phyloP scores from a whole-genome alignment of 1,140 invertebrate genomes.

The Coelopa frigida region DNA sequence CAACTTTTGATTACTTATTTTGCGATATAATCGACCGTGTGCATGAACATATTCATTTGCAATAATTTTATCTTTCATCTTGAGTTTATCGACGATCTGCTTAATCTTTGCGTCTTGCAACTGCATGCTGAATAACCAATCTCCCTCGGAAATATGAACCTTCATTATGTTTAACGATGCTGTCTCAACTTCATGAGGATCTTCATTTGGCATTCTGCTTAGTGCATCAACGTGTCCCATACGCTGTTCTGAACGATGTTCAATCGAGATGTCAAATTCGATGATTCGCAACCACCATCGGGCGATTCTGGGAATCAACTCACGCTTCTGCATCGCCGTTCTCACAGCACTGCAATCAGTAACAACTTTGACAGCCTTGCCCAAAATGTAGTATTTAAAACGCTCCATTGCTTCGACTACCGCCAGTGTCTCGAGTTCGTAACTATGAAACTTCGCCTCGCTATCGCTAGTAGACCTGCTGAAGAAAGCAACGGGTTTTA shows the following conservation, averaged over 20 bases:
- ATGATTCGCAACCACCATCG: not conserved
- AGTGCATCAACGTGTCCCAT: slow-evolving; percentile 7
- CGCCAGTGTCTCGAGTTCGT: slow-evolving; percentile 23
- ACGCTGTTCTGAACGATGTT: not conserved
- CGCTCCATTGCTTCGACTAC: slow-evolving; percentile 9
- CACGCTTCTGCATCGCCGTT: slow-evolving; percentile 24
- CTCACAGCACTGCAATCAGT: slow-evolving; percentile 36
- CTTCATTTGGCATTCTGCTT: not conserved
- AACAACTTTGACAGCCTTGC: slow-evolving; percentile 37
- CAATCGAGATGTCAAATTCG: not conserved
- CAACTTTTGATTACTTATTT: no score
- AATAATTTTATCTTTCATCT: no score
- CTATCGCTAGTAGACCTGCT: slow-evolving; percentile 14
- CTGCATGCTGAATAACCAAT: no score
- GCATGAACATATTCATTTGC: no score
- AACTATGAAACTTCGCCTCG: slow-evolving; percentile 29
- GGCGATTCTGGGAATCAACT: slow-evolving; percentile 2
- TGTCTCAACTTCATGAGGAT: no score
- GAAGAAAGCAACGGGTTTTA: slow-evolving; percentile 14
- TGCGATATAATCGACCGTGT: no score
- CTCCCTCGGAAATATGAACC: no score
- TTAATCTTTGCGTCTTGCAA: no score
- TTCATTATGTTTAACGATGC: no score
- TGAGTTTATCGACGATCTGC: no score
- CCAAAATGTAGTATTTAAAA: slow-evolving; percentile 35